A percentile compares a stretch with the other conserved stretches of the same genome.
phyloP scores from a whole-genome alignment of 2,888 invertebrate genomes.

The Ganaspis brasiliensis region DNA sequence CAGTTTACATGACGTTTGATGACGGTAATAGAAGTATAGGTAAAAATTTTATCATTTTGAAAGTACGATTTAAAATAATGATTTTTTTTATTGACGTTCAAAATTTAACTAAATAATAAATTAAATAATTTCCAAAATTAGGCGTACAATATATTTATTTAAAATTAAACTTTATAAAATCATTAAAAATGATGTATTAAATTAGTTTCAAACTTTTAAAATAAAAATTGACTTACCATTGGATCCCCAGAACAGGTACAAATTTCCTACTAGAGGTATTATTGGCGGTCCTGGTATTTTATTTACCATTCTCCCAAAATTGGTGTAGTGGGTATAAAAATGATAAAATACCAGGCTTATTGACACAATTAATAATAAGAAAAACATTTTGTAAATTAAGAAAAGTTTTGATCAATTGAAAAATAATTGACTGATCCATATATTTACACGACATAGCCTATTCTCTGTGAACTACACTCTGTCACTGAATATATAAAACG shows the following conservation, averaged over 20 bases:
- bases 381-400: not conserved
- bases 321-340: conserved; percentile 39
- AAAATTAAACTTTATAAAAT: too few species aligned
- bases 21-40: too few species aligned
- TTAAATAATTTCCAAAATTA: too few species aligned
- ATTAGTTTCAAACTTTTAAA: too few species aligned
- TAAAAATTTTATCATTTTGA: too few species aligned
- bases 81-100: too few species aligned
- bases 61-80: too few species aligned
- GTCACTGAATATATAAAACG: too few species aligned
- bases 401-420: not conserved
- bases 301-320: conserved; percentile 41
- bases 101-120: too few species aligned
- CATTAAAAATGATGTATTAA: too few species aligned
- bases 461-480: not conserved
- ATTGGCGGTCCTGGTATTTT: conserved; percentile 47
- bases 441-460: not conserved
- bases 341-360: conserved; percentile 36
- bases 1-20: too few species aligned
- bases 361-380: conserved; percentile 25
- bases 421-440: not conserved
- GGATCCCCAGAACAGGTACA: not conserved
- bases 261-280: conserved; percentile 49
- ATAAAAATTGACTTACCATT: not conserved
- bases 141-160: too few species aligned